Evolutionary conservation across 2,113 vertebrate genomes (phyloP).

Genomic region (Chaenogobius annularis): DNA sequence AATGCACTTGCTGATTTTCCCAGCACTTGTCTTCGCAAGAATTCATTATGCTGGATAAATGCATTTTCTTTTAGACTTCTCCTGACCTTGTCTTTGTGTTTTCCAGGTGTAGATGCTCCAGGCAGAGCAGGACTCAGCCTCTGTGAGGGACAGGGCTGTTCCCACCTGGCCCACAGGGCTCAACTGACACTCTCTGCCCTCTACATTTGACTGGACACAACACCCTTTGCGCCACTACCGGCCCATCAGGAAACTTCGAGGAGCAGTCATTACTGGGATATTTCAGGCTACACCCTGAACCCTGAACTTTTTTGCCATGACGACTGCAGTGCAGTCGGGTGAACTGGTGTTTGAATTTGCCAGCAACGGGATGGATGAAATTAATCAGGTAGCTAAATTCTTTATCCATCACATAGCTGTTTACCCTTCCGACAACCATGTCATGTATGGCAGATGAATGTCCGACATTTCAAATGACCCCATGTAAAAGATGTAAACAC

Average conservation of each 20-base stretch:
- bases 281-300: slow-evolving; percentile 58
- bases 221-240: slow-evolving; percentile 5
- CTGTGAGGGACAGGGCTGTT: slow-evolving; percentile 62
- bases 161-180: slow-evolving; percentile 57
- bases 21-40: background rate
- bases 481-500: slow-evolving; percentile 31
- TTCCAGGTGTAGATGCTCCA: slow-evolving; percentile 75
- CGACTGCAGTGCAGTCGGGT: slow-evolving; percentile 80
- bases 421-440: background rate
- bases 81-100: slow-evolving; percentile 32
- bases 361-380: slow-evolving; percentile 88
- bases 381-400: slow-evolving; percentile 74
- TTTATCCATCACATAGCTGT: background rate
- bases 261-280: slow-evolving; percentile 30
- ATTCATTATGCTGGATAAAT: background rate
- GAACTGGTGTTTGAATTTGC: slow-evolving; percentile 88
- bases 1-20: background rate
- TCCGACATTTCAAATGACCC: slow-evolving; percentile 27
- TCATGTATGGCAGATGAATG: background rate
- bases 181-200: slow-evolving; percentile 50
- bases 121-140: slow-evolving; percentile 61
- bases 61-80: slow-evolving; percentile 16
- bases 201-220: slow-evolving; percentile 12
- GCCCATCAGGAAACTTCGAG: slow-evolving; percentile 35
- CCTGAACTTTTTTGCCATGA: slow-evolving; percentile 75